Base-by-base conservation (phyloP, 2,797 vertebrate species). In the Silurus aristotelis region DNA sequence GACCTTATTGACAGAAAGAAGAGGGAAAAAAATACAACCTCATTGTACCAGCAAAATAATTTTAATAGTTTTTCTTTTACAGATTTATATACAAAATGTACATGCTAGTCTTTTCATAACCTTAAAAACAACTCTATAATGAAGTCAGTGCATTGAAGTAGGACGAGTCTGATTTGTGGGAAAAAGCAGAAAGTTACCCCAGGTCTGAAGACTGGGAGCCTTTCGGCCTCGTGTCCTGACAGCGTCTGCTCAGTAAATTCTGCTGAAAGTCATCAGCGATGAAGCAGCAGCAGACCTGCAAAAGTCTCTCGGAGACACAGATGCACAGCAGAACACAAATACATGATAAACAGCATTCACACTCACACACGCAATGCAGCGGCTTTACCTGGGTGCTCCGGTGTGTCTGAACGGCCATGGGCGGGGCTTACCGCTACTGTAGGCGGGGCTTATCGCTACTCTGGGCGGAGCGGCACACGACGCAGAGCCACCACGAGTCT, bases 361-460 rank as follows among this genome's bases (percentile, higher is more conserved):
- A 68, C 72, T 4, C 63, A 80, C 52, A 61, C 70, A 38, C 64
- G 86, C 88, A 20, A 46, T 76, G 86, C 78, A 68, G 88, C 89
- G 89, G 89, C 71, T 88, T 95, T 94, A 95, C 95, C 95, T 95
- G 94, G 87, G 87, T 7, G 89, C 89, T 88, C 92, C 38, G 38
- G 90, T 90, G 92, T 92, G 88, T 81, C 89, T 88, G 70, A 84
- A 87, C 86, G 90, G 87, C 55, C 17, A 71, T 66, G 84, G 85
- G 87, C 91, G 75, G 89, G 81, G 90, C 90, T 87, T 90, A 87
- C 67, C 38, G 38, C 38, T 38, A 38, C 38, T 38, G 38, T 38
- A 38, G 84, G 87, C 90, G 71, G 89, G 83, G 90, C 90, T 86
- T 90, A 86, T 61, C 38, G 38, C 38, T 38, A 86, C 76, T 64